Conservation (phyloP, 2,888 invertebrate species). For the Trissoscelio sp. region DNA sequence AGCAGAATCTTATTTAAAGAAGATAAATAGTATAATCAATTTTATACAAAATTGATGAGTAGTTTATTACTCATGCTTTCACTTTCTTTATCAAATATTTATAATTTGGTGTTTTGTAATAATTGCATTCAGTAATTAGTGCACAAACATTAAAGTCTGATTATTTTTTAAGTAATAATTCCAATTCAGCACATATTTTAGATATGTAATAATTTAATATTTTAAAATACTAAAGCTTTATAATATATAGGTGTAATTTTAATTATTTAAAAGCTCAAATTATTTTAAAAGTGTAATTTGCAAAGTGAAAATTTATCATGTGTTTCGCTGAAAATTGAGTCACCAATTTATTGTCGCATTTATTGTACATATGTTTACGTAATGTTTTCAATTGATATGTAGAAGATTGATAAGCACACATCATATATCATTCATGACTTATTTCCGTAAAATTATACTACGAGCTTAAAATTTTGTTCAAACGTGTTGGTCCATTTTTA, state of each 20-base stretch:
- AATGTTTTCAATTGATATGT: slow-evolving; percentile 34
- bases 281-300: slow-evolving; percentile 6
- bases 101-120: too few species aligned
- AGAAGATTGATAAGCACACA: slow-evolving; percentile 33
- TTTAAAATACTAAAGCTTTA: too few species aligned
- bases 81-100: too few species aligned
- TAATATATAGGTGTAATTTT: not conserved
- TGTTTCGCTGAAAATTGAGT: not conserved
- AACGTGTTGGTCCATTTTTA: not conserved
- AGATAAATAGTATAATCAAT: not conserved
- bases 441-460: slow-evolving; percentile 20
- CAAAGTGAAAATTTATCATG: not conserved
- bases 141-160: too few species aligned
- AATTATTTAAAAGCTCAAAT: too few species aligned
- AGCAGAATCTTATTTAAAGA: not conserved
- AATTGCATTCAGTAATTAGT: too few species aligned
- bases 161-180: too few species aligned
- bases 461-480: not conserved
- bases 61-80: too few species aligned
- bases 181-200: too few species aligned
- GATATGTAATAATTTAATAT: too few species aligned
- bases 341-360: slow-evolving; percentile 30
- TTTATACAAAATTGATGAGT: too few species aligned
- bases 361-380: slow-evolving; percentile 28
- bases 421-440: slow-evolving; percentile 18